A percentile compares a stretch with the other conserved stretches of the same genome.
Evolutionary conservation across 2,113 vertebrate genomes (phyloP).

Genomic region (Kobus ellipsiprymnus): DNA sequence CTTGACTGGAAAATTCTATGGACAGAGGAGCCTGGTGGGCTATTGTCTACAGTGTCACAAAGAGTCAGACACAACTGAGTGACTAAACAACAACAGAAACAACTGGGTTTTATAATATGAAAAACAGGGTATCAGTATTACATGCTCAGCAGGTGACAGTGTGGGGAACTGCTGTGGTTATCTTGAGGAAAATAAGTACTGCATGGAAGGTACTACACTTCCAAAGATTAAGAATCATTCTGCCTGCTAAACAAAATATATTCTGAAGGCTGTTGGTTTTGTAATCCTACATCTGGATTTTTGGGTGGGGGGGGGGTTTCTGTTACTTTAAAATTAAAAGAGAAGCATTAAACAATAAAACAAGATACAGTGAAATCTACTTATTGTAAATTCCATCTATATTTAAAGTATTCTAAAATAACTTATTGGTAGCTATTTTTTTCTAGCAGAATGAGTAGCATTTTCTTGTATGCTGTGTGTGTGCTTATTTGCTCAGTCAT

Average conservation of each 20-base stretch:
- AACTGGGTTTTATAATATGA: slow-evolving; percentile 21
- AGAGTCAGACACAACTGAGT: not conserved
- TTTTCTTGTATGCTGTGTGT: not conserved
- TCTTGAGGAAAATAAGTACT: not conserved
- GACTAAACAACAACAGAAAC: not conserved
- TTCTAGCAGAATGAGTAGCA: not conserved
- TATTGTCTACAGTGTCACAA: not conserved
- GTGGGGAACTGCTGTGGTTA: not conserved
- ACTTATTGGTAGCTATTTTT: slow-evolving; percentile 36
- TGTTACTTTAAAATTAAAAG: slow-evolving; percentile 23
- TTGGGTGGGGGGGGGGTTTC: rapidly evolving
- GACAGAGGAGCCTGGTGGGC: not conserved
- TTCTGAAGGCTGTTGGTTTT: slow-evolving; percentile 8
- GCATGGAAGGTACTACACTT: not conserved
- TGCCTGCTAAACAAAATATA: not conserved
- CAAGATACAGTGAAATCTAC: not conserved
- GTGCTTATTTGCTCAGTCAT: not conserved
- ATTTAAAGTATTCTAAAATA: slow-evolving; percentile 40
- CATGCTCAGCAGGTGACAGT: not conserved
- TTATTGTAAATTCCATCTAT: slow-evolving; percentile 11
- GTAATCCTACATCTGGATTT: not conserved
- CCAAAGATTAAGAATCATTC: not conserved
- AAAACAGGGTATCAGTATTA: not conserved
- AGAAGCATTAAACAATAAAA: slow-evolving; percentile 26
- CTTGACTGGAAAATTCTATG: not conserved